Base-by-base conservation (phyloP, 92 coral and sea anemone species). In the Parazoanthus atlanticus region DNA sequence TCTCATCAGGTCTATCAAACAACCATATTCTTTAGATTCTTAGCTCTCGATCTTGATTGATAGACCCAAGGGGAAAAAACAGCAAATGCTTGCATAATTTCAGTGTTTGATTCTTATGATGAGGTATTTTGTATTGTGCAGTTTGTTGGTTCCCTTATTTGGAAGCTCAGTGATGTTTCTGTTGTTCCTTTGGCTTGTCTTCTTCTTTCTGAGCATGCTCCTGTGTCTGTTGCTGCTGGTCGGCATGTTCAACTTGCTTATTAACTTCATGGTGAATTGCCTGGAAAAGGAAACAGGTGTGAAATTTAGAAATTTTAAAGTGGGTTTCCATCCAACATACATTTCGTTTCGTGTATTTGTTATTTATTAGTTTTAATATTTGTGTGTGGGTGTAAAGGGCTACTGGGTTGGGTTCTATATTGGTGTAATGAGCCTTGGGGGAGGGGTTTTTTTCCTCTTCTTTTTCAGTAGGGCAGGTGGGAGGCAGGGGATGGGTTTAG, bases 131-230 rank as follows among this genome's bases (percentile, higher is more conserved):
- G 12, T 46, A 46, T 0, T 41, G 46, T 5, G 23, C 19, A 36
- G 25, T 32, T 32, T 75, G 78, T 34, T 74, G 79, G 52, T 33
- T 75, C 6, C 49, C 30, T 21, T 36, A 3, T 34, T 36, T 75
- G 79, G 47, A 26, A 73, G 17, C 58, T 76, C 54, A 76, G 26
- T 76, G 80, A 38, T 76, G 80, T 10, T 76, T 74, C 12, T 81
- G 70, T 81, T 81, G 85, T 81, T 58, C 85, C n/a, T 56, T 61
- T 3, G 74, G 85, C 8, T 81, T 61, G 25, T 32, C 52, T 81
- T 81, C 71, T 23, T 61, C 85, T 4, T 56, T 81, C 85, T 81
- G 74, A 7, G 85, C 85, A 81, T 81, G 85, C 54, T 81, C 85
- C 31, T 61, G 72, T 58, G 85, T 58, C 32, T 81, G 82, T 3